Evolutionary conservation across 2,888 invertebrate genomes (phyloP).

Genomic region (Nesidiocoris tenuis): DNA sequence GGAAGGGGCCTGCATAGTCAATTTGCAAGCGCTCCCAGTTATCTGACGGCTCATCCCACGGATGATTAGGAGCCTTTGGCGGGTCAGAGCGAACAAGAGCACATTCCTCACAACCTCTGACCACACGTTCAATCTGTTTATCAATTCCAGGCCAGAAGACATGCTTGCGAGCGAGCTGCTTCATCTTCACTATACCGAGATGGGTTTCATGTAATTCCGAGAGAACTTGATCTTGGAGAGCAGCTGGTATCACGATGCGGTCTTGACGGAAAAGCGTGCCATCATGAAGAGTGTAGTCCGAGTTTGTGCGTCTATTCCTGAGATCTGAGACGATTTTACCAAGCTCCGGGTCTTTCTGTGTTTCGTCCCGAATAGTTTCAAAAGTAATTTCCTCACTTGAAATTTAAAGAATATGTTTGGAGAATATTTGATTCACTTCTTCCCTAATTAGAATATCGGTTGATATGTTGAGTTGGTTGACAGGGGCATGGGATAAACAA

Average conservation of each 20-base stretch:
- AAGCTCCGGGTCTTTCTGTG: slow-evolving; percentile 32
- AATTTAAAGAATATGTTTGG: slow-evolving; percentile 38
- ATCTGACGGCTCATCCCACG: slow-evolving; percentile 14
- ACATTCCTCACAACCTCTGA: slow-evolving; percentile 48
- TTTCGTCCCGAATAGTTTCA: slow-evolving; percentile 26
- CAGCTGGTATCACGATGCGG: slow-evolving; percentile 47
- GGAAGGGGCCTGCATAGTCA: background rate
- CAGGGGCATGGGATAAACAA: slow-evolving; percentile 22
- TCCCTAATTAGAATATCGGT: background rate
- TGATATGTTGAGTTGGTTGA: background rate
- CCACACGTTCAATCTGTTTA: slow-evolving; percentile 50
- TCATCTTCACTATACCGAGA: slow-evolving; percentile 51
- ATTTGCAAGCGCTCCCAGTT: background rate
- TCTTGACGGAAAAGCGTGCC: slow-evolving; percentile 35
- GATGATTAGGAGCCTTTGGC: background rate
- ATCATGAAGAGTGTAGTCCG: background rate
- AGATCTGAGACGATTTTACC: background rate
- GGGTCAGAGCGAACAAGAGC: slow-evolving; percentile 45
- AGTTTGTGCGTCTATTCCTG: background rate
- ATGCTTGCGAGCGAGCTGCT: slow-evolving; percentile 50
- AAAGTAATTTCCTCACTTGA: slow-evolving; percentile 6
- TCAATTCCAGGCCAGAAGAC: slow-evolving; percentile 51
- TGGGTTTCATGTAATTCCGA: slow-evolving; percentile 51
- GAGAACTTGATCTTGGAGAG: slow-evolving; percentile 47
- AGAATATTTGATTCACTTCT: slow-evolving; percentile 16